Percentiles rank a stretch among this genome's conserved stretches.
Conservation (phyloP, 2,113 vertebrate genomes). For the Alaudala cheleensis region DNA sequence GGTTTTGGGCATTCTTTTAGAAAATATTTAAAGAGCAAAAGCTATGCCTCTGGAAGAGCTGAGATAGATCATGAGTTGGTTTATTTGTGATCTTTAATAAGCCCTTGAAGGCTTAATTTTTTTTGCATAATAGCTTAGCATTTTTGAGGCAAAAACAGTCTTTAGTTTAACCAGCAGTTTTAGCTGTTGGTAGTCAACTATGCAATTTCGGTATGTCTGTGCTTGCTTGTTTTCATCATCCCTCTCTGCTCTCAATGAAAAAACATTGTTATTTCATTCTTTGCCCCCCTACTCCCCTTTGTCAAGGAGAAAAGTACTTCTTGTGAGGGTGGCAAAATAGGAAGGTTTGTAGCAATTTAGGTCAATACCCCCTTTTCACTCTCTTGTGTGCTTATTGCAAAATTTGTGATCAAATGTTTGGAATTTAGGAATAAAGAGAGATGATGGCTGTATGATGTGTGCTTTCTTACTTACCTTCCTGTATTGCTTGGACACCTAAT, state of each 20-base stretch:
- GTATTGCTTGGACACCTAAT: background rate
- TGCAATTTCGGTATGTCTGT: background rate
- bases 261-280: background rate
- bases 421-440: background rate
- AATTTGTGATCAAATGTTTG: background rate
- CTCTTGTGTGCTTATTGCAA: background rate
- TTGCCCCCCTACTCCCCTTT: fast-evolving
- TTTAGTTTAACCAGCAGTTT: background rate
- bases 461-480: background rate
- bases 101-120: background rate
- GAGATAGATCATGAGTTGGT: background rate
- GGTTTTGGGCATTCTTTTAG: background rate
- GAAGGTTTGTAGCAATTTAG: background rate
- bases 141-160: background rate
- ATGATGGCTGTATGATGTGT: background rate
- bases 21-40: background rate
- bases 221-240: background rate
- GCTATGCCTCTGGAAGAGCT: background rate
- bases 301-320: background rate
- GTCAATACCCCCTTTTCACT: background rate
- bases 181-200: background rate
- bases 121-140: background rate
- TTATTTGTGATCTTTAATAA: background rate
- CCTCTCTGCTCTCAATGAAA: background rate
- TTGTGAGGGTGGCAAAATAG: background rate